A percentile compares a stretch with the other conserved stretches of the same genome.
Evolutionary conservation across 2,888 invertebrate genomes (phyloP).

Genomic region (Dysmachus trigonus): DNA sequence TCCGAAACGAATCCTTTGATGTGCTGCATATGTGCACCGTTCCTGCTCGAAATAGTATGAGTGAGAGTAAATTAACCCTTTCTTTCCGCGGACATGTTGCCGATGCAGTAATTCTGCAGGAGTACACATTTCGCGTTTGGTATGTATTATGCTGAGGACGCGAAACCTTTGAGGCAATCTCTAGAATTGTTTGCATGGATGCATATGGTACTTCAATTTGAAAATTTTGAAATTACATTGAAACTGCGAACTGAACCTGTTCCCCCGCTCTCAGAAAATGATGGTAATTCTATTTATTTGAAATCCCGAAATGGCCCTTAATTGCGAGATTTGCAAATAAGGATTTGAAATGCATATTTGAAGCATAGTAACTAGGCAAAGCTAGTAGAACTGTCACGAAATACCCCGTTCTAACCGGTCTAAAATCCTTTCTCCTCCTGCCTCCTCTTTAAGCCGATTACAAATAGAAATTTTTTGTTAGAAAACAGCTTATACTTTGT

Average conservation of each 20-base stretch:
- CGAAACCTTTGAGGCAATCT: not conserved
- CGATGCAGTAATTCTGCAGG: not conserved
- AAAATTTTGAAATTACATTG: not conserved
- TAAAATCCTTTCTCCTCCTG: no score
- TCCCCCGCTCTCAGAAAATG: not conserved
- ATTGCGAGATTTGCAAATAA: not conserved
- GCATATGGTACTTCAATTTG: not conserved
- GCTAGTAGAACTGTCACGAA: not conserved
- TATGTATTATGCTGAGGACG: not conserved
- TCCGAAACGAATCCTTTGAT: constrained; percentile 1
- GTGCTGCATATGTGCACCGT: not conserved
- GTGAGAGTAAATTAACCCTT: not conserved
- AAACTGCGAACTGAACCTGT: not conserved
- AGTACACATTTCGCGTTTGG: not conserved
- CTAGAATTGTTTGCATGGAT: not conserved
- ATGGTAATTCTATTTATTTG: not conserved
- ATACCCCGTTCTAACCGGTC: not conserved
- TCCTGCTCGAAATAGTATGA: not conserved
- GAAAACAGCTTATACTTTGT: no score
- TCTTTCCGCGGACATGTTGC: not conserved
- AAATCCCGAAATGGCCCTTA: not conserved
- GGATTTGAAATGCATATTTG: not conserved
- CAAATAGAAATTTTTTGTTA: no score
- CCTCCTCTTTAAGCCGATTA: no score
- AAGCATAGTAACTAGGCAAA: not conserved